These are phyloP conservation scores for Peromyscus maniculatus DNA, from an alignment of 2,113 vertebrate species.

Conservation along the genomic window DNA sequence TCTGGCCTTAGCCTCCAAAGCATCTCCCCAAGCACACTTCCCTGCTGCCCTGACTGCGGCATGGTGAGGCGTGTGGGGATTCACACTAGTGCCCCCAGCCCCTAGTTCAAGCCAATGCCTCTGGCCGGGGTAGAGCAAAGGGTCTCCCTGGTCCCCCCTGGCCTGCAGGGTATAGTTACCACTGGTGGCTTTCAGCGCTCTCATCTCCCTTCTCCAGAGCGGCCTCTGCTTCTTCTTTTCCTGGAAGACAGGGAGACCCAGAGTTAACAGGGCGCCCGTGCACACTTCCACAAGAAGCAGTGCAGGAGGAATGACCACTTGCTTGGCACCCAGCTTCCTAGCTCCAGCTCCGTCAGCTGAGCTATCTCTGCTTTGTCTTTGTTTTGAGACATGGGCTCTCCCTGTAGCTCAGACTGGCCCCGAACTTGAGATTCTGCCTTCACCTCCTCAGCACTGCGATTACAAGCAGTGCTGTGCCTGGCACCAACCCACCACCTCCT, in stretches of 20 bases:
- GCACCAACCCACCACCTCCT: neutral
- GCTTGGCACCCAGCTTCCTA: neutral
- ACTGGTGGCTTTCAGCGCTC: constrained; percentile 93
- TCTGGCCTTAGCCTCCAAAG: neutral
- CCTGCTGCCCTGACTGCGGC: neutral
- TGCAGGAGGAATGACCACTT: neutral
- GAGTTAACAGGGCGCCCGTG: neutral
- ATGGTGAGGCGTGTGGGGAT: neutral
- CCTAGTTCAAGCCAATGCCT: constrained; percentile 29
- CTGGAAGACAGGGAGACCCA: constrained; percentile 83
- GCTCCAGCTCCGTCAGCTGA: neutral
- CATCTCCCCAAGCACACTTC: constrained; percentile 13
- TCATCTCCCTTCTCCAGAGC: constrained; percentile 90
- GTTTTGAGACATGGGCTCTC: neutral
- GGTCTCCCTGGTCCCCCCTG: neutral
- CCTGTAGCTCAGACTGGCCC: neutral
- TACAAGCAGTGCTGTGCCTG: neutral
- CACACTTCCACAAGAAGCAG: neutral
- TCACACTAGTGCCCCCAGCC: constrained; percentile 50
- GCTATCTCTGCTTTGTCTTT: neutral
- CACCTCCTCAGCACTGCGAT: neutral
- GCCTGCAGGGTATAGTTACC: constrained; percentile 86
- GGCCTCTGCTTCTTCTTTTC: constrained; percentile 91
- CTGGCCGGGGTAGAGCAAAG: neutral
- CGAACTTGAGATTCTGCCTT: neutral